Base-by-base conservation (phyloP, 2,797 vertebrate species). In the Sus cebifrons region DNA sequence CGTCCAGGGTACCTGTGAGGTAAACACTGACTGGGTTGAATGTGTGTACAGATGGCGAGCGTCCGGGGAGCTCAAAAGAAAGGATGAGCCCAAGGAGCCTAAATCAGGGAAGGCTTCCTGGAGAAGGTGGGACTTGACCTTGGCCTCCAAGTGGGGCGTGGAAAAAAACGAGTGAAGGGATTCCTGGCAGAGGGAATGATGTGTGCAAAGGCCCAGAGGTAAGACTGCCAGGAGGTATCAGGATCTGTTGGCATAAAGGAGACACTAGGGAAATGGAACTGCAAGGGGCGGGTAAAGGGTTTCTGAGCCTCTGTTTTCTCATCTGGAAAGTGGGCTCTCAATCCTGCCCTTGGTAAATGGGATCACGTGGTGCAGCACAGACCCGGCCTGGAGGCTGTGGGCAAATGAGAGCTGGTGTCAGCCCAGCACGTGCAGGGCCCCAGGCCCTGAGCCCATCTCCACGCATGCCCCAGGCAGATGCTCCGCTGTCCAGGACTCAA, bases 401-500 rank as follows among this genome's bases (percentile, higher is more conserved):
- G 36, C 18, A 67, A 54, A 86, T 6, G 52, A 15, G 93, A 86
- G 20, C 20, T 16, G 40, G 49, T 0, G 0, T 52, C 49, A 27
- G 20, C 29, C 25, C 15, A 54, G 68, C n/a, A 82, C 0, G 0
- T 5, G 9, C 20, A 32, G 86, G 52, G 5, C 52, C 73, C 16
- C 2, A 2, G 67, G 49, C 25, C 49, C 49, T 20, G 32, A 15
- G 20, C 29, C 86, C 56, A 6, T 56, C 44, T 58, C 73, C 49
- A 6, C 10, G 9, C 0, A 6, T 18, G 9, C 20, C 60, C 1
- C 56, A 40, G 25, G 32, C 68, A 36, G 16, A 62, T 0, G 1
- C 3, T 4, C 2, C 1, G 23, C 64, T 83, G 52, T 91, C 2
- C 0, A 29, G 23, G 54, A 67, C 73, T 71, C 77, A 82, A 29